Base-by-base conservation (phyloP, 2,797 vertebrate genomes). In the Tinamus major region DNA sequence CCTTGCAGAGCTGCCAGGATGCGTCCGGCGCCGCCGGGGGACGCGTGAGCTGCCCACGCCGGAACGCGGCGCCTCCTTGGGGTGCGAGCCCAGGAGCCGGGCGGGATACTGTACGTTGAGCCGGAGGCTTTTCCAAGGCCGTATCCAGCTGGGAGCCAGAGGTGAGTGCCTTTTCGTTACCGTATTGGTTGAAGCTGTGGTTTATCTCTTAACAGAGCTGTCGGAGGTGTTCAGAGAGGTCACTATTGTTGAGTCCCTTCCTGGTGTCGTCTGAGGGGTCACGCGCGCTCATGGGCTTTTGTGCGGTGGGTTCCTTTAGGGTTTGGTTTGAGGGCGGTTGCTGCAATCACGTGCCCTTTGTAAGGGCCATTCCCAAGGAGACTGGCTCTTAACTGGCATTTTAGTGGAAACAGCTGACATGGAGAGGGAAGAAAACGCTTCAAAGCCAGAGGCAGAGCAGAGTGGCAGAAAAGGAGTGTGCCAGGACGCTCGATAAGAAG, bases 251-350 rank as follows among this genome's bases (percentile, higher is more conserved):
- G 24, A 37, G n/a, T n/a, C 29, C 31, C 29, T 31, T 55, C 16
- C 53, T 55, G 6, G 72, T 33, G 27, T 39, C 69, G 26, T 3
- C 0, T 56, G 56, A 56, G 65, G 20, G 62, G 51, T 5, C 0
- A 4, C 0, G 0, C 0, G 0, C 4, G 9, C 33, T 89, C 11
- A 35, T 74, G 69, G 70, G 31, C 48, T 79, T 62, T 20, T 70
- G 24, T 74, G 79, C 75, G 18, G 10, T 21, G 4, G 2, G 3
- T 68, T 88, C 7, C 4, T 41, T 68, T 81, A 17, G 56, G 53
- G 33, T 41, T 42, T 65, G 10, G 11, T 24, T 79, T 79, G 46
- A 59, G 23, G 13, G 61, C 14, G 16, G 12, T 48, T 80, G 33
- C 61, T 15, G 18, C 56, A 31, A 39, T 44, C 0, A 11, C 12